Evolutionary conservation across 2,888 invertebrate genomes (phyloP), one percentile per base, ranked within the genome.

Genomic region (Baccha elongata): DNA sequence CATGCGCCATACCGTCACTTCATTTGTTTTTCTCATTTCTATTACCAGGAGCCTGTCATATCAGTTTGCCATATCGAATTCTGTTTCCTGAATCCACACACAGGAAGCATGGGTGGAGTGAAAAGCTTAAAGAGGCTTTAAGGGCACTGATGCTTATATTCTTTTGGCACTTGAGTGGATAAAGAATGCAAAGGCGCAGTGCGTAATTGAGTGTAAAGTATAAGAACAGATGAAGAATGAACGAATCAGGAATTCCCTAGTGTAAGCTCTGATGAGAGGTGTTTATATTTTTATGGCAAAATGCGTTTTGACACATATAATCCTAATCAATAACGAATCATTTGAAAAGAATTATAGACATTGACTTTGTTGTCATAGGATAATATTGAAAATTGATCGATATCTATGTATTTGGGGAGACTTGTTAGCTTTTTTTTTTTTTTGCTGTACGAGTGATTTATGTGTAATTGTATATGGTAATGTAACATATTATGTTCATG

Each of bases 51-150:
- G 29, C 5, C 1, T 8, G 29, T 7, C n/a, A n/a, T n/a, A n/a
- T n/a, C n/a, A 8, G 37, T 40, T 53, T 42, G 53, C 42, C 68
- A 60, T 60, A 26, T 29, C n/a, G 19, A 6, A 26, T 26, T 26
- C 26, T 26, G 26, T 4, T 37, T 65, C 35, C 65, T 15, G 58
- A 3, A 29, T 6, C 52, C 17, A 5, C 5, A 2, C 17, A 2
- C 1, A 6, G 29, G 29, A n/a, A n/a, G n/a, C n/a, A n/a, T 19
- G 6, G 6, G 52, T 11, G 52, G 44, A 23, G 48, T 52, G 32
- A 1, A 13, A 21, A 11, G 80, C 65, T 81, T 75, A 58, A 71
- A 78, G 52, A 44, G 71, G 40, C 81, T 81, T 81, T 75, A 76
- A 62, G 26, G 55, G 81, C 48, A 48, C 48, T 55, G 40, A n/a